phyloP scores from a whole-genome alignment of 2,797 vertebrate genomes.

The Masticophis lateralis region DNA sequence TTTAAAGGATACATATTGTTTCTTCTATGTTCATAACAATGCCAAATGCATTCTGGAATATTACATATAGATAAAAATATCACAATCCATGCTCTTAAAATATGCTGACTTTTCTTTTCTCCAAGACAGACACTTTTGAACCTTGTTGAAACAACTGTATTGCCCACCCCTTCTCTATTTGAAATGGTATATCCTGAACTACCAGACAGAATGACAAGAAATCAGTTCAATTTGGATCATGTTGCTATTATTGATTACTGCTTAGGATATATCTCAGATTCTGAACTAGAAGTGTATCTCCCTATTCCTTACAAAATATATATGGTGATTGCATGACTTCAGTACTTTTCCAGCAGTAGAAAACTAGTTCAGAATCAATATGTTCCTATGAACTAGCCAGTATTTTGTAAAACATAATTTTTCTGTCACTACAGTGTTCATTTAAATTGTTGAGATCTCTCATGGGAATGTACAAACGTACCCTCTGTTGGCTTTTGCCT shows the following conservation, averaged over 20 bases:
- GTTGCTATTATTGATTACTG: background rate
- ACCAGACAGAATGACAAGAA: background rate
- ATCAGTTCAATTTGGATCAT: background rate
- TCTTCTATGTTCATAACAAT: background rate
- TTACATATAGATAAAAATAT: background rate
- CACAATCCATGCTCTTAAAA: background rate
- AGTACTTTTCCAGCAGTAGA: background rate
- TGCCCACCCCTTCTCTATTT: background rate
- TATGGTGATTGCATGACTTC: background rate
- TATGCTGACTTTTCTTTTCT: background rate
- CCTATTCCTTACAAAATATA: background rate
- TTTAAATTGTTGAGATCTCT: background rate
- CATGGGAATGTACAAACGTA: background rate
- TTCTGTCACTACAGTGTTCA: too few relatives aligned
- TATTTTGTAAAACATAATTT: background rate
- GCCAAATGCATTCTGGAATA: background rate
- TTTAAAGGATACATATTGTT: background rate
- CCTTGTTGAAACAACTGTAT: background rate
- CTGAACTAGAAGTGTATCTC: background rate
- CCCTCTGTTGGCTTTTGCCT: background rate
- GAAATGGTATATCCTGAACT: background rate
- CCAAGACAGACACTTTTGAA: background rate
- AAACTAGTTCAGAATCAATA: background rate
- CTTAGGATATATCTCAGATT: background rate
- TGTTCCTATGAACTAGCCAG: background rate